Percentiles rank a stretch among this genome's conserved stretches.
These are phyloP conservation scores for Lapara coniferarum DNA, from an alignment of 2,888 invertebrate genomes.

Conservation along the genomic window DNA sequence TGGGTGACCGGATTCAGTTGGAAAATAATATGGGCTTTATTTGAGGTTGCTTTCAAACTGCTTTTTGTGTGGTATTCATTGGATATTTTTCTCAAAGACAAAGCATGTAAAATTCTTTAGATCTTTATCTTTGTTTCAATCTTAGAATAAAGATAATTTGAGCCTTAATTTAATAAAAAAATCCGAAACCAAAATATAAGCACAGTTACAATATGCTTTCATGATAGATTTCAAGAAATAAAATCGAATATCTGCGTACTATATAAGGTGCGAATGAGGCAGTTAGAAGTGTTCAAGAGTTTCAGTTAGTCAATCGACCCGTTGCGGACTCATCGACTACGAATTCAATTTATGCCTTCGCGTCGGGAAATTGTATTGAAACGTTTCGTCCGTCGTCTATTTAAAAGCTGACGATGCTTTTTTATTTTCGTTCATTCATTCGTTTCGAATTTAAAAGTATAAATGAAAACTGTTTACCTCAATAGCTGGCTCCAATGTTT, in stretches of 20 bases:
- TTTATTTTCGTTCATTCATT: constrained; percentile 39
- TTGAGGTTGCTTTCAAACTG: not conserved
- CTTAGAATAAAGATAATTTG: not conserved
- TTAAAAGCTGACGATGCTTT: constrained; percentile 48
- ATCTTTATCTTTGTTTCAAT: not conserved
- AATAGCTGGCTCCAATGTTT: constrained; percentile 1
- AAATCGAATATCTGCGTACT: not conserved
- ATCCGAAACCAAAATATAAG: not conserved
- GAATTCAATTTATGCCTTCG: constrained; percentile 54
- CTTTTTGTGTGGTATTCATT: too few species aligned
- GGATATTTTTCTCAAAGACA: too few species aligned
- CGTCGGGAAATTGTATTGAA: constrained; percentile 53
- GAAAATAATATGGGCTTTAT: constrained; percentile 30
- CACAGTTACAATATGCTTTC: not conserved
- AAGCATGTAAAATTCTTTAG: too few species aligned
- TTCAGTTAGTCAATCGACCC: constrained; percentile 56
- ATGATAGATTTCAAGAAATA: not conserved
- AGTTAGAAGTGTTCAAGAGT: constrained; percentile 39
- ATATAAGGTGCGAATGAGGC: constrained; percentile 32
- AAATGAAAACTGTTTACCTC: constrained; percentile 12
- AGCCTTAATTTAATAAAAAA: not conserved
- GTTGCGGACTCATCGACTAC: constrained; percentile 41
- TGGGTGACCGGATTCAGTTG: not conserved
- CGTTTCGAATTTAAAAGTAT: constrained; percentile 33
- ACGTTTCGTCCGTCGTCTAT: constrained; percentile 37